Evolutionary conservation across 2,113 vertebrate species (phyloP).

Genomic region (Cervus canadensis): DNA sequence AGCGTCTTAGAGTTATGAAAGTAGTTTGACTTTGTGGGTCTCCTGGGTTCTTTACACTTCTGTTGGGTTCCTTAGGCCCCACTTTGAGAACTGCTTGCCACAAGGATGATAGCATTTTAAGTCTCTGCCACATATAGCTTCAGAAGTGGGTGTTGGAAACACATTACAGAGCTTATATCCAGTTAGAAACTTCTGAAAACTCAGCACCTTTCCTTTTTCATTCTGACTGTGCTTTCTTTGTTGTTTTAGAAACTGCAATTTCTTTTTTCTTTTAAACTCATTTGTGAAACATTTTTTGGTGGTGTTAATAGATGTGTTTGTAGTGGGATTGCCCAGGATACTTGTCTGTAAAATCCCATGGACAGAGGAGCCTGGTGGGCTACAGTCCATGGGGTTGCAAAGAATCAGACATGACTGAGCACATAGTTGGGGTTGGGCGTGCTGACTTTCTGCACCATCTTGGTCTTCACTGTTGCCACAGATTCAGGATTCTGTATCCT

Average conservation of each 20-base stretch:
- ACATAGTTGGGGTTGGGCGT: background rate
- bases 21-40: background rate
- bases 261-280: background rate
- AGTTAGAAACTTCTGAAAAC: background rate
- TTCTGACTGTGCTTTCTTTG: background rate
- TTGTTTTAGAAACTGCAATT: constrained; percentile 8
- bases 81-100: background rate
- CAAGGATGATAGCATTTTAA: background rate
- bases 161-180: background rate
- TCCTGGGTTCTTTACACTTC: background rate
- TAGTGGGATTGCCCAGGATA: background rate
- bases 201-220: background rate
- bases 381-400: background rate
- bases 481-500: background rate
- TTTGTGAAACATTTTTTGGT: background rate
- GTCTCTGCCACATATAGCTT: background rate
- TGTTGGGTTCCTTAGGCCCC: background rate
- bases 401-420: background rate
- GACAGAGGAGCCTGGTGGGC: background rate
- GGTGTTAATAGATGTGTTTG: background rate
- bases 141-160: background rate
- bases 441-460: background rate
- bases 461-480: background rate
- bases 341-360: background rate
- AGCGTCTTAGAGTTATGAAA: background rate